Conservation (phyloP, 2,888 invertebrate species). For the Synergus umbraculus region DNA sequence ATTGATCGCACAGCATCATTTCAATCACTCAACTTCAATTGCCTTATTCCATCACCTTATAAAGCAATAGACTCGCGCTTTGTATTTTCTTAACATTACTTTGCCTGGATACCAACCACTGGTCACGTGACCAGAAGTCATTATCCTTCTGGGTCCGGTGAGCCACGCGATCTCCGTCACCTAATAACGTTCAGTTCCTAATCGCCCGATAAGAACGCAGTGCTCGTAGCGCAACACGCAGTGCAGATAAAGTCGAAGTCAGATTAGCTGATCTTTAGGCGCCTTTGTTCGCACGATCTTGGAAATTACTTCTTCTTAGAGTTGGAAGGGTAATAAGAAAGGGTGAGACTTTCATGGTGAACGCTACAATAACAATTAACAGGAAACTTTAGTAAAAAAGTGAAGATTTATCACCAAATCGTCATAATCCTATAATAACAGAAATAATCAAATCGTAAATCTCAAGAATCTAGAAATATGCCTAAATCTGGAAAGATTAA, state of each 20-base stretch:
- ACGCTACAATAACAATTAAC: neutral
- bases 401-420: neutral
- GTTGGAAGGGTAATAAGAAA: neutral
- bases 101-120: conserved; percentile 39
- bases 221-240: conserved; percentile 62
- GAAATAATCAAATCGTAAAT: neutral
- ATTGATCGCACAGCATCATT: conserved; percentile 30
- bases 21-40: conserved; percentile 37
- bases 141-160: conserved; percentile 63
- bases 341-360: neutral
- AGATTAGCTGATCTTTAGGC: conserved; percentile 27
- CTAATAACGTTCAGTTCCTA: conserved; percentile 72
- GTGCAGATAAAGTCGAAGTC: conserved; percentile 35
- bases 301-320: conserved; percentile 24
- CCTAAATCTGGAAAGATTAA: neutral
- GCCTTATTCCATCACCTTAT: conserved; percentile 39
- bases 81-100: conserved; percentile 47
- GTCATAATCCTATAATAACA: neutral
- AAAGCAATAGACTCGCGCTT: conserved; percentile 52
- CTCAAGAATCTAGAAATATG: neutral
- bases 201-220: conserved; percentile 73
- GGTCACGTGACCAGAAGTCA: conserved; percentile 70
- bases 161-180: conserved; percentile 74
- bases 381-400: neutral
- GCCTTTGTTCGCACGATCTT: conserved; percentile 23